Evolutionary conservation across 1,140 invertebrate species (phyloP).

Genomic region (silkworm (Bombyx mori)): ASM3026992v2 NC_085113.1:8442501-8443000

Average conservation of each 20-base stretch:
- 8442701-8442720: constrained; percentile 66
- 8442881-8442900: constrained; percentile 51
- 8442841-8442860: constrained; percentile 19
- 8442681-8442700: constrained; percentile 66
- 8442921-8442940: constrained; percentile 26
- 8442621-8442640: constrained; percentile 6
- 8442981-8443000: constrained; percentile 5
- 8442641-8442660: constrained; percentile 31
- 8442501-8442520: no score
- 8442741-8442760: constrained; percentile 22
- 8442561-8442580: no score
- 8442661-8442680: constrained; percentile 66
- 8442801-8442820: constrained; percentile 24
- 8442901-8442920: constrained; percentile 40
- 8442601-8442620: neutral
- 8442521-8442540: no score
- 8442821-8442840: constrained; percentile 37
- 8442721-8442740: constrained; percentile 46
- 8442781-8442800: constrained; percentile 24
- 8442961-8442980: constrained; percentile 13
- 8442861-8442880: constrained; percentile 22
- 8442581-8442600: neutral
- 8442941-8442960: constrained; percentile 12
- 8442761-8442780: constrained; percentile 11
- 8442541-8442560: no score